A percentile compares a stretch with the other conserved stretches of the same genome.
phyloP scores from a whole-genome alignment of 2,888 invertebrate genomes.

The Biston betularia region DNA sequence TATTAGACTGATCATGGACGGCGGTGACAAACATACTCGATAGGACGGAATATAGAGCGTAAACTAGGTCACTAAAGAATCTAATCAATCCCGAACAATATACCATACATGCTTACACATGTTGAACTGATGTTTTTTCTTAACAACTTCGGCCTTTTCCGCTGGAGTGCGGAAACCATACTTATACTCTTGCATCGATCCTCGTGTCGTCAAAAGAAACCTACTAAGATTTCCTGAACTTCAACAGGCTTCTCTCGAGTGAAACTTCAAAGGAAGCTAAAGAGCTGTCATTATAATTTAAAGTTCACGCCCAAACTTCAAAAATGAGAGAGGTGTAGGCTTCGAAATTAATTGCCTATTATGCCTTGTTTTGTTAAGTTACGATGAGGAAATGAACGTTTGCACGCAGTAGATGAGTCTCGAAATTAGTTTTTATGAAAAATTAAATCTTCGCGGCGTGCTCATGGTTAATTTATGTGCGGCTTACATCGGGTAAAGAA shows the following conservation, averaged over 20 bases:
- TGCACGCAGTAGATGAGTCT: constrained; percentile 12
- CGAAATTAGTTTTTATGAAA: constrained; percentile 10
- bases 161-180: constrained; percentile 39
- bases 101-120: not conserved
- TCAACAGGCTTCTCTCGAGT: constrained; percentile 33
- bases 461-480: not conserved
- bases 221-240: constrained; percentile 42
- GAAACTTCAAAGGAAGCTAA: constrained; percentile 35
- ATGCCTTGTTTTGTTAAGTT: constrained; percentile 24
- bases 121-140: constrained; percentile 18
- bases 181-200: constrained; percentile 35
- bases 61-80: constrained; percentile 10
- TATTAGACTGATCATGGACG: too few relatives aligned
- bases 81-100: constrained; percentile 4
- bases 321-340: constrained; percentile 24
- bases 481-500: not conserved
- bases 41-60: too few relatives aligned
- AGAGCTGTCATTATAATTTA: constrained; percentile 34
- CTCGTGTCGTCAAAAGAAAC: constrained; percentile 41
- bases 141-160: constrained; percentile 29
- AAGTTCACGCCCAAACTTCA: constrained; percentile 31
- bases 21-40: too few relatives aligned
- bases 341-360: constrained; percentile 31
- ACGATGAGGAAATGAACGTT: constrained; percentile 16
- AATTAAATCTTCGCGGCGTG: constrained; percentile 1